Conservation (phyloP, 2,888 invertebrate species). For the Sinohyriopsis cumingii region DNA sequence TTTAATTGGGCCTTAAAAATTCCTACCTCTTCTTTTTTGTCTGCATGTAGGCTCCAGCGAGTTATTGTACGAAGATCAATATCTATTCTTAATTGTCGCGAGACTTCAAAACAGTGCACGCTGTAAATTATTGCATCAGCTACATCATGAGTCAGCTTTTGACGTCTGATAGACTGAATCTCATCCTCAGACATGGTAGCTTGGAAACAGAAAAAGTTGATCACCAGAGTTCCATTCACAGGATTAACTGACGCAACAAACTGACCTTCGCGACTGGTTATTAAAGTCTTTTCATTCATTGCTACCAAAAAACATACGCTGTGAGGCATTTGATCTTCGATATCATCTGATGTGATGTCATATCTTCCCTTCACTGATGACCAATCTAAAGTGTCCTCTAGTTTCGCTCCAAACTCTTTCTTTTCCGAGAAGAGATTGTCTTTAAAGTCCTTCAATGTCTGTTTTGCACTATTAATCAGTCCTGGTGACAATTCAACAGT, state of each 20-base stretch:
- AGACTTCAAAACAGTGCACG: slow-evolving; percentile 39
- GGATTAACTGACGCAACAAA: slow-evolving; percentile 36
- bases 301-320: slow-evolving; percentile 33
- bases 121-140: slow-evolving; percentile 30
- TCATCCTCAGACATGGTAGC: slow-evolving; percentile 28
- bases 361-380: too few relatives aligned
- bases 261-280: slow-evolving; percentile 35
- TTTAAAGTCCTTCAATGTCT: too few relatives aligned
- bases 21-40: slow-evolving; percentile 18
- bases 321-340: slow-evolving; percentile 36
- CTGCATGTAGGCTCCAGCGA: slow-evolving; percentile 23
- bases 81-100: slow-evolving; percentile 30
- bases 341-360: slow-evolving; percentile 15
- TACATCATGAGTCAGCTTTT: slow-evolving; percentile 27
- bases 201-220: slow-evolving; percentile 31
- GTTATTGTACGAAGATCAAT: slow-evolving; percentile 18
- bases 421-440: too few relatives aligned
- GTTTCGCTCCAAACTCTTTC: too few relatives aligned
- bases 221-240: slow-evolving; percentile 11
- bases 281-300: slow-evolving; percentile 16
- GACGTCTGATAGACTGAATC: slow-evolving; percentile 24
- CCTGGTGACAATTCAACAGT: too few relatives aligned
- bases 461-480: too few relatives aligned
- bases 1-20: slow-evolving; percentile 19
- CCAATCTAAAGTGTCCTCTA: too few relatives aligned